Conservation (phyloP, 1,140 invertebrate species). For the Magallana angulata region DNA sequence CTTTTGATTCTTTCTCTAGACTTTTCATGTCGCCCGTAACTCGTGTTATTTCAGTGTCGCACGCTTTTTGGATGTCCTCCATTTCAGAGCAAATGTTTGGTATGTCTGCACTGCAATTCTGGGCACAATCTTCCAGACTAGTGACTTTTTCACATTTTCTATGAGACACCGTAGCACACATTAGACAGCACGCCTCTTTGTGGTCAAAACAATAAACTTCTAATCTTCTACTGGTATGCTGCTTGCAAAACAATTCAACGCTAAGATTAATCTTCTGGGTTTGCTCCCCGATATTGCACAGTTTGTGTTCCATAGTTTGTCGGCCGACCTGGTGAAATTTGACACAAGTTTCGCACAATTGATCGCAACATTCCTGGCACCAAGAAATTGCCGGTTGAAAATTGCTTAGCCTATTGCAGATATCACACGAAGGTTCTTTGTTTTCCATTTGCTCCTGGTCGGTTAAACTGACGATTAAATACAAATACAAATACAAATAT, state of each 20-base stretch:
- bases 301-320: slow-evolving; percentile 14
- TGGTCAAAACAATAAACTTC: slow-evolving; percentile 48
- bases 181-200: slow-evolving; percentile 37
- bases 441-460: slow-evolving; percentile 21
- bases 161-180: slow-evolving; percentile 35
- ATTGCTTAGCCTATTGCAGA: slow-evolving; percentile 4
- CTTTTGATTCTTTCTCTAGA: not conserved
- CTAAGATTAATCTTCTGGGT: not conserved
- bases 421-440: not conserved
- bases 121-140: slow-evolving; percentile 16
- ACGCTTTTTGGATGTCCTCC: not conserved
- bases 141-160: slow-evolving; percentile 47
- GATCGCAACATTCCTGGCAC: slow-evolving; percentile 17
- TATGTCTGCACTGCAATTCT: not conserved
- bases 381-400: not conserved
- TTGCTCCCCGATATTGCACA: not conserved
- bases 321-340: not conserved
- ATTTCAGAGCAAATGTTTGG: not conserved
- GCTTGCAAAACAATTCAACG: not conserved
- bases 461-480: slow-evolving; percentile 9
- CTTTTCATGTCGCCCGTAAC: not conserved
- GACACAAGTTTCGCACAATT: not conserved
- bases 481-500: no score
- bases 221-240: slow-evolving; percentile 32
- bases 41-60: not conserved